Evolutionary conservation across 2,113 vertebrate species (phyloP).

Genomic region (Brachyhypopomus gauderio): DNA sequence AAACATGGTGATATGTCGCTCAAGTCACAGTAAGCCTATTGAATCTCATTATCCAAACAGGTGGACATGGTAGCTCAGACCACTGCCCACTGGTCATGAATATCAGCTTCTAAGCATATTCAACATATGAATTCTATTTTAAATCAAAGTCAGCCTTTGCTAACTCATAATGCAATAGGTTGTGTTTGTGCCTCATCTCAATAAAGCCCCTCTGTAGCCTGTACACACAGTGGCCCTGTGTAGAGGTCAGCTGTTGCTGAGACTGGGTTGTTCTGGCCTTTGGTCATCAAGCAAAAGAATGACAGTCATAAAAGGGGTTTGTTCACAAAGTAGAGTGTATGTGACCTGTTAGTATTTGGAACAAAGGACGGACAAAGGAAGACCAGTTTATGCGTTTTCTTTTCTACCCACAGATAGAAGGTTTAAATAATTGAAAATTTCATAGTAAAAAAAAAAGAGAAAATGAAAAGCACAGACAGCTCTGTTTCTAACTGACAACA

Average conservation of each 20-base stretch:
- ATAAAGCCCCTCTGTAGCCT: slow-evolving; percentile 69
- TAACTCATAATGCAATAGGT: too few species aligned
- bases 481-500: too few species aligned
- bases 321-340: not conserved
- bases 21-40: too few species aligned
- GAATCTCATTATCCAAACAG: too few species aligned
- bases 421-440: not conserved
- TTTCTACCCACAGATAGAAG: not conserved
- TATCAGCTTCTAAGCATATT: too few species aligned
- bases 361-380: not conserved
- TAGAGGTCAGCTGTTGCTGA: slow-evolving; percentile 68
- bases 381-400: not conserved
- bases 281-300: slow-evolving; percentile 23
- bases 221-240: slow-evolving; percentile 67
- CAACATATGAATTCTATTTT: too few species aligned
- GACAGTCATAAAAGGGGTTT: slow-evolving; percentile 11
- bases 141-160: too few species aligned
- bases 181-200: slow-evolving; percentile 35
- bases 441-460: too few species aligned
- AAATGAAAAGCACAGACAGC: too few species aligned
- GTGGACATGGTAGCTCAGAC: not conserved
- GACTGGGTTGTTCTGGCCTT: slow-evolving; percentile 27
- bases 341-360: not conserved
- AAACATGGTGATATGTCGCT: not conserved
- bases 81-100: not conserved